Evolutionary conservation across 2,113 vertebrate species (phyloP).

Genomic region (Pterocles orientalis): DNA sequence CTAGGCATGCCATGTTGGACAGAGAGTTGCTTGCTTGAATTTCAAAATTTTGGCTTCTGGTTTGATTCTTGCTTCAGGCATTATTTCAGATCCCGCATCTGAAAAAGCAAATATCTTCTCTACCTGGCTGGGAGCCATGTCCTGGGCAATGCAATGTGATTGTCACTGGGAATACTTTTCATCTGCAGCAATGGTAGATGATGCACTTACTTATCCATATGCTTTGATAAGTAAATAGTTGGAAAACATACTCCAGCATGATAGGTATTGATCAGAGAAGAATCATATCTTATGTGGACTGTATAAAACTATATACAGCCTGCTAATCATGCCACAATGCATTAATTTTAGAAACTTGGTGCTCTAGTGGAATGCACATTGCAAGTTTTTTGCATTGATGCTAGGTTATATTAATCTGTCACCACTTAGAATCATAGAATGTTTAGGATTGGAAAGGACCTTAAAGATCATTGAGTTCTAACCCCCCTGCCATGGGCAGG

Average conservation of each 20-base stretch:
- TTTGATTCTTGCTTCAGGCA: slow-evolving; percentile 30
- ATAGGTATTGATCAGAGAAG: not conserved
- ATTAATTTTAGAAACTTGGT: not conserved
- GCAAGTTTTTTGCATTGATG: not conserved
- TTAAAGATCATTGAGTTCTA: no score
- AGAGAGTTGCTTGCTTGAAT: slow-evolving; percentile 20
- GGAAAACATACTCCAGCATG: not conserved
- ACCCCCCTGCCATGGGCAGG: no score
- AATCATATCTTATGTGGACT: not conserved
- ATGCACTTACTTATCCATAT: not conserved
- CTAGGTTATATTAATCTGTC: not conserved
- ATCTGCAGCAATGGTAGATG: not conserved
- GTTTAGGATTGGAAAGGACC: no score
- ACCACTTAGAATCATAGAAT: not conserved
- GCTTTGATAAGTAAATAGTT: slow-evolving; percentile 10
- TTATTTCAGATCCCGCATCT: not conserved
- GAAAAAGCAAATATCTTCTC: not conserved
- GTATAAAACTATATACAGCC: not conserved
- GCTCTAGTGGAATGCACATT: not conserved
- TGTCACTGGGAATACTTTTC: not conserved
- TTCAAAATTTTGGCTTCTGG: not conserved
- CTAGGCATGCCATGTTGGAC: not conserved
- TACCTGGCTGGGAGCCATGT: slow-evolving; percentile 6
- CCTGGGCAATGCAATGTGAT: not conserved
- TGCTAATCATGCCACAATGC: not conserved